Percentiles rank a stretch among this genome's conserved stretches.
These are phyloP conservation scores for Tolypeutes matacus DNA, from an alignment of 2,797 vertebrate genomes.

Conservation along the genomic window DNA sequence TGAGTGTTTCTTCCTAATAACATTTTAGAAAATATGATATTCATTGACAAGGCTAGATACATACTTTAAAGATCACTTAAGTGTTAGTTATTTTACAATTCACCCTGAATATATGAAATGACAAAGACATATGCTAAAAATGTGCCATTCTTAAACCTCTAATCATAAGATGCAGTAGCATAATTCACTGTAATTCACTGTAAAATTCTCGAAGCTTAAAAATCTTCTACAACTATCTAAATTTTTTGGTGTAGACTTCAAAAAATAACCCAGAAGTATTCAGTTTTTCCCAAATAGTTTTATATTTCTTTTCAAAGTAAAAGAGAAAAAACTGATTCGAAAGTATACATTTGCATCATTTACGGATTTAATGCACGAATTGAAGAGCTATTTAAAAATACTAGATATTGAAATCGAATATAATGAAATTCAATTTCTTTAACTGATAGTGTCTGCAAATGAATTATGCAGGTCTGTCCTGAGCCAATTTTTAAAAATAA, in stretches of 20 bases:
- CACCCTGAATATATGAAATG: background rate
- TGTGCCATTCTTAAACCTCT: conserved; percentile 32
- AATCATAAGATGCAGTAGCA: background rate
- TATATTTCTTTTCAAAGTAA: conserved; percentile 50
- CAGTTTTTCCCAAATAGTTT: conserved; percentile 1
- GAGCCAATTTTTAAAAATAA: conserved; percentile 42
- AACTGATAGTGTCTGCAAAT: background rate
- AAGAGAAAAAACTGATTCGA: conserved; percentile 5
- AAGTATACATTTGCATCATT: background rate
- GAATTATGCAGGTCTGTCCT: background rate
- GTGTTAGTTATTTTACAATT: conserved; percentile 41
- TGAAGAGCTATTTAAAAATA: conserved; percentile 13
- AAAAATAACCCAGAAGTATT: background rate
- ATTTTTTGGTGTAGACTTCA: conserved; percentile 20
- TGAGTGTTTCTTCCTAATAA: background rate
- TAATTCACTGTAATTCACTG: background rate
- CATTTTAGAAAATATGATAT: conserved; percentile 42
- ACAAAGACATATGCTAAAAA: background rate
- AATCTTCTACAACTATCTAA: background rate
- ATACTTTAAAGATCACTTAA: background rate
- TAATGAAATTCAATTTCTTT: conserved; percentile 6
- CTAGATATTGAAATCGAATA: conserved; percentile 1
- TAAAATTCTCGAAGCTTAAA: conserved; percentile 25
- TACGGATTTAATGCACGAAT: background rate
- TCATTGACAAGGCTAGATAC: background rate